phyloP scores from a whole-genome alignment of 2,113 vertebrate genomes.

The Callopanchax toddi region DNA sequence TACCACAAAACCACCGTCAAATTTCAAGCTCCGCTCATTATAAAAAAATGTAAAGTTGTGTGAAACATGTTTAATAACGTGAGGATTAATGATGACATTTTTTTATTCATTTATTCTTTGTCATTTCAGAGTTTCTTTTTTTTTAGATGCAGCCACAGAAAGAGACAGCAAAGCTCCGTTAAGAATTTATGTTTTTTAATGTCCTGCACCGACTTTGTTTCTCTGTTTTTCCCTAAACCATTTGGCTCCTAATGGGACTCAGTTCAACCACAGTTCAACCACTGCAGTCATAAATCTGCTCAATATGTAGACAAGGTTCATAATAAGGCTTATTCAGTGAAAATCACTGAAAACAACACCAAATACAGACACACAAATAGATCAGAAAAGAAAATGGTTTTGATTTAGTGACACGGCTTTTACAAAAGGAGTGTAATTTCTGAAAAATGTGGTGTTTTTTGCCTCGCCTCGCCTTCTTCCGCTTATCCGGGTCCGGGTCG shows the following conservation, averaged over 20 bases:
- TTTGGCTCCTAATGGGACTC: neutral
- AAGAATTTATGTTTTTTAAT: constrained; percentile 5
- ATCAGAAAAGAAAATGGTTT: no score
- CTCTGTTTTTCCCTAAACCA: constrained; percentile 8
- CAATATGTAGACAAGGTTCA: neutral
- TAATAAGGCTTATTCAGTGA: neutral
- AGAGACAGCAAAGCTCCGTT: neutral
- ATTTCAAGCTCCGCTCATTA: constrained; percentile 42
- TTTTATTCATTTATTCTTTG: constrained; percentile 22
- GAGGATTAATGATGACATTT: constrained; percentile 25
- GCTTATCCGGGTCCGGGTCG: no score
- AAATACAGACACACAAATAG: neutral
- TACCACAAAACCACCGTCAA: constrained; percentile 52
- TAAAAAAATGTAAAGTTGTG: constrained; percentile 15
- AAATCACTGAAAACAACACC: neutral
- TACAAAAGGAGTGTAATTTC: no score
- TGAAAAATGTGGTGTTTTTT: no score
- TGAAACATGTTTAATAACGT: constrained; percentile 51
- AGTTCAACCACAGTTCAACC: neutral
- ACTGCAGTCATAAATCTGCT: constrained; percentile 12
- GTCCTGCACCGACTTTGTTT: constrained; percentile 1
- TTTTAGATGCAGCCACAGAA: constrained; percentile 1
- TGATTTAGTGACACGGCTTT: no score
- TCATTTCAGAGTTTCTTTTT: constrained; percentile 2
- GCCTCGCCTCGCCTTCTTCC: no score